phyloP scores from a whole-genome alignment of 1,140 invertebrate genomes.

The Pemphigus obesinymphae region DNA sequence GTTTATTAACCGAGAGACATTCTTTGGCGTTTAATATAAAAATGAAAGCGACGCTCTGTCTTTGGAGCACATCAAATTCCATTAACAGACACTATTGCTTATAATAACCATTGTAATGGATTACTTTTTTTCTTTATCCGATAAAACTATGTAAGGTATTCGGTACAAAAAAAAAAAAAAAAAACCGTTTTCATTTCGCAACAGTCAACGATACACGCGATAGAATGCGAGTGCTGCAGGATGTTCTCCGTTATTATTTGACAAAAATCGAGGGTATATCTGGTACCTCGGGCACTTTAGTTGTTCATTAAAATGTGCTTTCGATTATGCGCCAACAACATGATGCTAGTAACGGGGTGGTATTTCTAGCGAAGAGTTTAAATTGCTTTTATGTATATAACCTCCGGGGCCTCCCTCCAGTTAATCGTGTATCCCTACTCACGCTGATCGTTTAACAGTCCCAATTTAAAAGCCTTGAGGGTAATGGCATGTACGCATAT shows the following conservation, averaged over 20 bases:
- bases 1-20: not conserved
- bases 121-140: too few relatives aligned
- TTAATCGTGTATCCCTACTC: constrained; percentile 26
- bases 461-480: constrained; percentile 29
- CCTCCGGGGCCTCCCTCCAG: not conserved
- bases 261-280: not conserved
- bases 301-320: constrained; percentile 37
- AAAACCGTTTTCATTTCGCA: too few relatives aligned
- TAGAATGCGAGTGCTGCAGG: not conserved
- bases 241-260: constrained; percentile 21
- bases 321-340: constrained; percentile 35
- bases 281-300: constrained; percentile 14
- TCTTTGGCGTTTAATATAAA: not conserved
- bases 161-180: too few relatives aligned
- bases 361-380: constrained; percentile 16
- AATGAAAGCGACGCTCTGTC: not conserved
- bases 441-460: constrained; percentile 29
- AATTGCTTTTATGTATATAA: constrained; percentile 33
- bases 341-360: not conserved
- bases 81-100: too few relatives aligned
- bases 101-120: too few relatives aligned
- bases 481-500: not conserved
- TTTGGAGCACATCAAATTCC: not conserved
- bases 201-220: not conserved
- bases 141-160: too few relatives aligned